Evolutionary conservation across 2,113 vertebrate species (phyloP), one percentile per base, ranked within the genome.

Genomic region (Romanogobio albipinnatus): DNA sequence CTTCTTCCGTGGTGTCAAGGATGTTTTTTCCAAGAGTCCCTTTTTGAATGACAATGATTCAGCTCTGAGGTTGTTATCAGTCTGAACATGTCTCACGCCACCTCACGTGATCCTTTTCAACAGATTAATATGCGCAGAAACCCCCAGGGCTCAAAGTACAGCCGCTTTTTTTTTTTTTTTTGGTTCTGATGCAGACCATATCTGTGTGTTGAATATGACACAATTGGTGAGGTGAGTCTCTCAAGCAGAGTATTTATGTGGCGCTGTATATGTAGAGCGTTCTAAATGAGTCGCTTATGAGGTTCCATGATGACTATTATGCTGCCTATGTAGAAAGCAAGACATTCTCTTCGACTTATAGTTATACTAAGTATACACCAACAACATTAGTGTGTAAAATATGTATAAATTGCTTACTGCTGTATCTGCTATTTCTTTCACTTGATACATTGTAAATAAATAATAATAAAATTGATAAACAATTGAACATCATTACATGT

Each of bases 21-120:
- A 33, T 13, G 61, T 33, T n/a, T 78, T 53, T 75, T 76, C 19
- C 61, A 68, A 36, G 14, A 11, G 64, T 36, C 36, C 81, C 66
- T 71, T 43, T 58, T 85, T 70, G 53, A 80, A 73, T 81, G 51
- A 29, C 76, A 70, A 45, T 80, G 51, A n/a, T 33, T 85, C 75
- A 47, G 71, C 64, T 58, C 76, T 61, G 43, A 56, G 66, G 19
- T 78, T 24, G 22, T 49, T 39, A 58, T 14, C 33, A 53, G 43
- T 49, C 74, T 78, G 29, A 84, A 76, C 56, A 66, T 78, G 49
- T 77, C 24, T 70, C 26, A 71, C 17, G 2, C 36, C 33, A 19
- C 24, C 19, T 39, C 22, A 24, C 15, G 22, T 77, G 26, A 53
- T 64, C n/a, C 49, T 56, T 68, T 49, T 49, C 75, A 74, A n/a